phyloP scores from a whole-genome alignment of 2,888 invertebrate species.

The Leptarthrus brevirostris region DNA sequence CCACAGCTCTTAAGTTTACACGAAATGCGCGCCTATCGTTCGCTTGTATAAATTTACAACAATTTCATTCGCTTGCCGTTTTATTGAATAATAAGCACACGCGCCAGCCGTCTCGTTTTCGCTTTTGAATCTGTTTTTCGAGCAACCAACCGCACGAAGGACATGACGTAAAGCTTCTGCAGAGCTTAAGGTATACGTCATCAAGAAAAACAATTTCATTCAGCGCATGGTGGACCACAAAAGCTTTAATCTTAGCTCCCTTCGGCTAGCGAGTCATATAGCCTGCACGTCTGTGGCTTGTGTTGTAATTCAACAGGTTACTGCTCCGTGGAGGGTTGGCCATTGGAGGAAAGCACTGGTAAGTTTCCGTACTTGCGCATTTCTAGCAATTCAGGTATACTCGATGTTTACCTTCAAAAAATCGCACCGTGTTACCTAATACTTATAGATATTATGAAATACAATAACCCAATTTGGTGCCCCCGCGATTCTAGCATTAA shows the following conservation, averaged over 20 bases:
- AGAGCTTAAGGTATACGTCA: neutral
- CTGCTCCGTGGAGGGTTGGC: neutral
- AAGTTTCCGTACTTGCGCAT: no score
- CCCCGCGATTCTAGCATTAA: no score
- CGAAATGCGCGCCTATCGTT: constrained; percentile 9
- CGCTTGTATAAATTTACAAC: constrained; percentile 41
- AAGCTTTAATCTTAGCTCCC: no score
- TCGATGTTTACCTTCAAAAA: neutral
- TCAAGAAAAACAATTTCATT: neutral
- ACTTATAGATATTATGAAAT: constrained; percentile 11
- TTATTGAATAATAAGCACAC: constrained; percentile 4
- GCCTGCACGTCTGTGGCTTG: no score
- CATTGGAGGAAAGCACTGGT: neutral
- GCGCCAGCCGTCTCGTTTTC: constrained; percentile 16
- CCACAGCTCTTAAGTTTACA: neutral
- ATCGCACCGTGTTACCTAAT: neutral
- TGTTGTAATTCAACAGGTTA: constrained; percentile 14
- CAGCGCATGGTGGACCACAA: neutral
- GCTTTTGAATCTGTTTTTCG: neutral
- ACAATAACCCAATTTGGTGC: no score
- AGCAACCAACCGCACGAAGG: constrained; percentile 11
- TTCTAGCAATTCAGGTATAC: neutral
- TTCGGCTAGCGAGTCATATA: no score
- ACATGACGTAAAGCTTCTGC: neutral
- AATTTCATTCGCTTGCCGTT: constrained; percentile 40